Evolutionary conservation across 2,113 vertebrate species (phyloP).

Genomic region (Mirza zaza): DNA sequence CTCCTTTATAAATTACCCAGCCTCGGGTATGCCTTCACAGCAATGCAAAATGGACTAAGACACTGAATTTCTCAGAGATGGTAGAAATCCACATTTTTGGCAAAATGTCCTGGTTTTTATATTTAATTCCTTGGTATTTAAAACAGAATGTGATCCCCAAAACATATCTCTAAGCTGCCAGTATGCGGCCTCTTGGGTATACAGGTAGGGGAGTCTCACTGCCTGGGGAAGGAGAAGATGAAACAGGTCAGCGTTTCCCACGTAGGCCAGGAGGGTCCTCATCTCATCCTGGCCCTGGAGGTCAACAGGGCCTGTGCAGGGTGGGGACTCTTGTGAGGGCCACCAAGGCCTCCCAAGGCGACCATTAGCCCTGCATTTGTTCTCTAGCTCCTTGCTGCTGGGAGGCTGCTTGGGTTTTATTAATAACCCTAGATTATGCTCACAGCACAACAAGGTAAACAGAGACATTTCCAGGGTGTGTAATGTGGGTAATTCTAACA

Average conservation of each 20-base stretch:
- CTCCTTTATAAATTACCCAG: too few species aligned
- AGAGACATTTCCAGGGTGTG: constrained; percentile 53
- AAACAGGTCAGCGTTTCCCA: neutral
- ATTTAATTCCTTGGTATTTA: constrained; percentile 26
- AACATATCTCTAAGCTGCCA: neutral
- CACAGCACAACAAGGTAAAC: constrained; percentile 65
- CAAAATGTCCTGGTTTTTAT: constrained; percentile 21
- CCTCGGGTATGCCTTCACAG: too few species aligned
- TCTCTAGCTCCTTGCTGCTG: neutral
- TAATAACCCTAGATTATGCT: constrained; percentile 55
- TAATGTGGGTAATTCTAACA: constrained; percentile 38
- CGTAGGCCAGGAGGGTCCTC: neutral
- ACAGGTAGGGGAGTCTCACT: neutral
- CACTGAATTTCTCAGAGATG: neutral
- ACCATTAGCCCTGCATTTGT: neutral
- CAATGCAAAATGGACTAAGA: too few species aligned
- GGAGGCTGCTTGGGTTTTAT: constrained; percentile 51
- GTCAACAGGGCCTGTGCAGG: neutral
- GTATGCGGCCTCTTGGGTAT: neutral
- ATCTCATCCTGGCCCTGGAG: neutral
- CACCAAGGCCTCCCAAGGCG: neutral
- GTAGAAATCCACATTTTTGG: neutral
- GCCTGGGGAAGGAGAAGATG: neutral
- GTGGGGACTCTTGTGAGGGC: neutral
- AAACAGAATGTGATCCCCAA: neutral